Evolutionary conservation across 1,140 invertebrate genomes (phyloP), one percentile per base, ranked within the genome.

Genomic region (Charaxes varanes): DNA sequence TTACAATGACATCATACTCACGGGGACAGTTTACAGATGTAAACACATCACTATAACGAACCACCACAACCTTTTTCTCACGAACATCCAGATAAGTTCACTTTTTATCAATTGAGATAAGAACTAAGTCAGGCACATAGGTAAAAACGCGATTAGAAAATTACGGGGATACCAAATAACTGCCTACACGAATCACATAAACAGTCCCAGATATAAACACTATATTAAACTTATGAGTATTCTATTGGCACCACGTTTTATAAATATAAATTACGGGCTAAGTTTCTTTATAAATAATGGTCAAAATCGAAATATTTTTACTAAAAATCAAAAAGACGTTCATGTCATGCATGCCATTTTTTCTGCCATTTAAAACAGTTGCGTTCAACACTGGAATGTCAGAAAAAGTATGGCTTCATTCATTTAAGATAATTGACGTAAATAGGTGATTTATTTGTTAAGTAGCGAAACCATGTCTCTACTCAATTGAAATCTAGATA

Each of bases 1-100:
- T 59, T 64, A 69, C 62, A 78, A 80, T 82, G 78, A 82, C 78
- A 82, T 82, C 78, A 82, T 82, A 82, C 78, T 82, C 51, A 82
- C 78, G 58, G 68, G 38, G 66, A 66, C 63, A 66, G 55, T 78
- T 67, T 71, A 83, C 53, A 78, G 62, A 71, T 79, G 78, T 83
- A 83, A 83, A 83, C 78, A 80, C 76, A 83, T 80, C 63, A 65
- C 73, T 78, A 41, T 47, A 42, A 52, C 52, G 47, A 32, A n/a
- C 19, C 48, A 50, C 50, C 43, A 38, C 61, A 41, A 30, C 27
- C 53, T 43, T 50, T 51, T 37, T 33, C 17, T 22, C 52, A 66
- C 38, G 43, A 32, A 38, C 38, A 47, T 37, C 13, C 30, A 27
- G 31, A 31, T 15, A 41, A 32, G 19, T 42, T 53, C 47, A 38